Evolutionary conservation across 2,113 vertebrate species (phyloP).

Genomic region (Diglossa brunneiventris): DNA sequence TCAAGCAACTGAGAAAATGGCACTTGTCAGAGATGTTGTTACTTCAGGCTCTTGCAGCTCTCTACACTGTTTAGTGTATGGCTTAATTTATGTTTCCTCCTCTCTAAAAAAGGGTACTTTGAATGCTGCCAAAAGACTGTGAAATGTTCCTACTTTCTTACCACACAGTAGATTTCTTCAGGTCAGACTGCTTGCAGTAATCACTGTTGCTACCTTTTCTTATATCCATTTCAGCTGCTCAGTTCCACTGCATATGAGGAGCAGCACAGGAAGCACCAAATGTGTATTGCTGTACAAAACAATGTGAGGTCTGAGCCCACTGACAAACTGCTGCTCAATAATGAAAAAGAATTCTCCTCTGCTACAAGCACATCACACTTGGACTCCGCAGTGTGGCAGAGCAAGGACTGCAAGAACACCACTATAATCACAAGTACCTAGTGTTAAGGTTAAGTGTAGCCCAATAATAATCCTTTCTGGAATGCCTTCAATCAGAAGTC

Average conservation of each 20-base stretch:
- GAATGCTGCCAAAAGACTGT: background rate
- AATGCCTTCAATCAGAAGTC: background rate
- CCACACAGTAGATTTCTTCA: background rate
- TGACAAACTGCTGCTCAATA: background rate
- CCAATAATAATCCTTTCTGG: background rate
- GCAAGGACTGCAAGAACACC: background rate
- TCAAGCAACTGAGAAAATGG: background rate
- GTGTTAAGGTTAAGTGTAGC: background rate
- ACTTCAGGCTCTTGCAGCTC: background rate
- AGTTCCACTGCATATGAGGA: background rate
- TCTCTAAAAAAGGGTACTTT: background rate
- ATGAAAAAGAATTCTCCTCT: background rate
- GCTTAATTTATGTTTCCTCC: background rate
- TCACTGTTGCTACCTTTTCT: background rate
- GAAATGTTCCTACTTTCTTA: background rate
- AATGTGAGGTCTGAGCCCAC: background rate
- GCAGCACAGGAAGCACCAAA: background rate
- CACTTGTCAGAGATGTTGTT: background rate
- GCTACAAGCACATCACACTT: background rate
- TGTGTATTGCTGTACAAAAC: background rate
- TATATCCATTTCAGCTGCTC: background rate
- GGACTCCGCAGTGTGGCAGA: background rate
- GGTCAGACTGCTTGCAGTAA: background rate
- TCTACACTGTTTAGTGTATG: background rate
- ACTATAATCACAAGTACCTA: background rate